phyloP scores from a whole-genome alignment of 2,797 vertebrate genomes.

The Sarcoramphus papa region DNA sequence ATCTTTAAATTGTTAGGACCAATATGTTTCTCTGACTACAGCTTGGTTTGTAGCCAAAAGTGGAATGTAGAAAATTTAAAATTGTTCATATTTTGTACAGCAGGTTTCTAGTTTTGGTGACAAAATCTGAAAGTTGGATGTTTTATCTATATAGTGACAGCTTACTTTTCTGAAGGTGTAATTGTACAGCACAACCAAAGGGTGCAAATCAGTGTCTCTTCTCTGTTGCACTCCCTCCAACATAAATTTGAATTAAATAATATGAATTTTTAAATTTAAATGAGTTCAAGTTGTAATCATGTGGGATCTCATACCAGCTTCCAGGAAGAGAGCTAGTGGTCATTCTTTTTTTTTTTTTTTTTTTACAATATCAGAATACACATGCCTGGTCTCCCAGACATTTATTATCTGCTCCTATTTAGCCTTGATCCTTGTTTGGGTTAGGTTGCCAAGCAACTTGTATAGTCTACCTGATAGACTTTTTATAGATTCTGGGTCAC shows the following conservation, averaged over 20 bases:
- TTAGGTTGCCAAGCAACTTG: conserved; percentile 32
- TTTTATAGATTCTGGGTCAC: neutral
- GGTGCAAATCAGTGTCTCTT: neutral
- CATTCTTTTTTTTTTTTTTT: neutral
- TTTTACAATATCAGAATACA: neutral
- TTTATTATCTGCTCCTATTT: neutral
- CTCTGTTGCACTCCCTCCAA: neutral
- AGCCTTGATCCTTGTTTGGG: neutral
- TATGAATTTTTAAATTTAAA: neutral
- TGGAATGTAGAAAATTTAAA: neutral
- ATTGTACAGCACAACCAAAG: neutral
- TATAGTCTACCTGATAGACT: neutral
- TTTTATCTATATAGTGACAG: neutral
- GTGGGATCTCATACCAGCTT: neutral
- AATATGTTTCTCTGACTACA: neutral
- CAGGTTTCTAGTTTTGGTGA: neutral
- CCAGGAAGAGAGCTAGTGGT: neutral
- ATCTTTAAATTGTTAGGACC: neutral
- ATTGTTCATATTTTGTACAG: neutral
- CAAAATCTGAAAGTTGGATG: neutral
- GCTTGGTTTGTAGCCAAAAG: neutral
- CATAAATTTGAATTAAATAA: neutral
- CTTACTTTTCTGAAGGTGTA: neutral
- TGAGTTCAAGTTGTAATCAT: neutral
- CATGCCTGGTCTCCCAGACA: neutral